Evolutionary conservation across 37 sponge, comb jelly and placozoan species (phyloP), one percentile per base, ranked within the genome.

Genomic region (Beroe ovata): DNA sequence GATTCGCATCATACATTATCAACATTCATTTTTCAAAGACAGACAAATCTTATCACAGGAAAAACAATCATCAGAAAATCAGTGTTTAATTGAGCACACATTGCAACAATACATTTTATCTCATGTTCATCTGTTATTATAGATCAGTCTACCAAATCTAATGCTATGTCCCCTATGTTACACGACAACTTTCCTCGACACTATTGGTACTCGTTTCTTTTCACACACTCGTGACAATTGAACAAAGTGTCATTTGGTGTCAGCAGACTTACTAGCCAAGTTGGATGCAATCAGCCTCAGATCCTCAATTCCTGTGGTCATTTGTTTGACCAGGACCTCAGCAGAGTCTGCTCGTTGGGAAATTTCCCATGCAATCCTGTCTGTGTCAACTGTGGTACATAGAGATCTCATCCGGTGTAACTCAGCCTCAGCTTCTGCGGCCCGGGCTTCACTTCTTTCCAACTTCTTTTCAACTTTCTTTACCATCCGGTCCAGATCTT

Each of bases 401-500:
- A 42, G 84, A 36, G 84, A 8, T 3, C 54, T 38, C 25, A 35
- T 42, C n/a, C 84, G 3, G 28, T 33, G 28, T 0, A 77, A 29
- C 54, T 77, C 84, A 2, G 84, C 41, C 28, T 77, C 84, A 39
- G 84, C 84, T 40, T 77, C 84, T 3, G 84, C 42, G 6, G 84
- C 84, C 18, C 84, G 42, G 20, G 84, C 84, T 40, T 77, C 84
- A 42, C 54, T 42, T 22, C 84, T 42, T 19, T 77, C 84, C 38
- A 77, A 23, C 54, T 77, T 77, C 47, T 77, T 39, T 26, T 77
- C 84, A 6, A 77, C 84, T 23, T 42, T 39, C 84, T 77, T 77
- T 18, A 77, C 84, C 84, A 77, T 77, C 84, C 84, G 42, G 22
- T 77, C 84, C 11, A 77, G 47, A 54, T 77, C 84, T 42, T 77